Conservation (phyloP, 2,113 vertebrate genomes). For the Stictonetta naevosa region DNA sequence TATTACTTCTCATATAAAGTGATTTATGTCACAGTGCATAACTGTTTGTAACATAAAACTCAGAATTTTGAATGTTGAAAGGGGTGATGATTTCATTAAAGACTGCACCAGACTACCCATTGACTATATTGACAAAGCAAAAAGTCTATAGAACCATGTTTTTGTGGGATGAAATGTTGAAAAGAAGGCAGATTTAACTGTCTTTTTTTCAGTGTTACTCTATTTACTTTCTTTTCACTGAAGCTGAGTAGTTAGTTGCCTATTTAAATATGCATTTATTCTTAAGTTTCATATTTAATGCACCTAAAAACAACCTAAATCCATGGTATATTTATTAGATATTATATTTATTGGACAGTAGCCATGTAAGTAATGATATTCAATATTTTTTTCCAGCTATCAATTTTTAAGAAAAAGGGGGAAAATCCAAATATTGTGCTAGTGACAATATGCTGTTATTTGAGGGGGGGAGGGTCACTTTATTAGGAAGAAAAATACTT, state of each 20-base stretch:
- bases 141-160: not conserved
- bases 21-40: not conserved
- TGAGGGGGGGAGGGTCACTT: not conserved
- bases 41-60: not conserved
- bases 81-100: constrained; percentile 14
- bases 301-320: not conserved
- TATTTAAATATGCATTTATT: constrained; percentile 70
- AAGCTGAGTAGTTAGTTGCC: constrained; percentile 53
- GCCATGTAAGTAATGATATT: not conserved
- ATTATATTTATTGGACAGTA: not conserved
- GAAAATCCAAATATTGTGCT: not conserved
- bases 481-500: constrained; percentile 64
- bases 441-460: constrained; percentile 1
- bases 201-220: constrained; percentile 15
- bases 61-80: not conserved
- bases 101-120: not conserved
- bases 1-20: not conserved
- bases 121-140: not conserved
- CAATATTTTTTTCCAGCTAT: not conserved
- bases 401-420: not conserved
- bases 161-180: constrained; percentile 1
- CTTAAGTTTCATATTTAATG: constrained; percentile 29
- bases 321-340: not conserved
- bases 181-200: constrained; percentile 18
- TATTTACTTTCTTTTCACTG: constrained; percentile 34